phyloP scores from a whole-genome alignment of 2,797 vertebrate genomes.

The Sebastes steindachneri region DNA sequence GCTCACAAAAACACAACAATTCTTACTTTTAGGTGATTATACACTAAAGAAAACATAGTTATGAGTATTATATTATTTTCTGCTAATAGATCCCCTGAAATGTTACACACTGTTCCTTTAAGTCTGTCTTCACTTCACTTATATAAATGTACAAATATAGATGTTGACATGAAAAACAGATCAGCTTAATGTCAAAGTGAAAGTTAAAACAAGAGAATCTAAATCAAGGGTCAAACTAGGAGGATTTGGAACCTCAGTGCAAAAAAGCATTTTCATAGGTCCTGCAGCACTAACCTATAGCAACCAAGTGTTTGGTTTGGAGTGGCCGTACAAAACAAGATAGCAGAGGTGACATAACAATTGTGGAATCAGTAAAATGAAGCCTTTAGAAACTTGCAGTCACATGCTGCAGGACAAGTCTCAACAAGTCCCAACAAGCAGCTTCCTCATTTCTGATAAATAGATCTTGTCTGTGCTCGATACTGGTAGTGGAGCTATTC shows the following conservation, averaged over 20 bases:
- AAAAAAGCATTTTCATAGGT: background rate
- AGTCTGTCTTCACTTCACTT: too few species aligned
- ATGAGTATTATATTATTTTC: too few species aligned
- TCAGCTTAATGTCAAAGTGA: background rate
- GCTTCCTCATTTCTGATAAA: slow-evolving; percentile 66
- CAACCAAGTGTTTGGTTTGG: background rate
- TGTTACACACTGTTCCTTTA: too few species aligned
- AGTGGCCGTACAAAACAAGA: background rate
- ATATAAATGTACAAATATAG: background rate
- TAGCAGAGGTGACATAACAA: background rate
- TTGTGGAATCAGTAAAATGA: slow-evolving; percentile 2
- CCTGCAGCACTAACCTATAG: background rate
- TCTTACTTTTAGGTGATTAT: too few species aligned
- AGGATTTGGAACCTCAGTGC: background rate
- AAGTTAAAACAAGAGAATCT: background rate
- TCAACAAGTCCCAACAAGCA: slow-evolving; percentile 67
- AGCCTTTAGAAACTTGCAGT: slow-evolving; percentile 35
- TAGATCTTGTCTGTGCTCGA: slow-evolving; percentile 29
- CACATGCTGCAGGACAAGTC: slow-evolving; percentile 75
- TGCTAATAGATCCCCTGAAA: too few species aligned
- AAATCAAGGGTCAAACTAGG: background rate
- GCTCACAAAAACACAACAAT: too few species aligned
- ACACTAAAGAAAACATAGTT: too few species aligned
- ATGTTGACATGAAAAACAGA: background rate
- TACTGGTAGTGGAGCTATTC: slow-evolving; percentile 4